phyloP scores from a whole-genome alignment of 2,888 invertebrate genomes.

The Brenthis hecate region DNA sequence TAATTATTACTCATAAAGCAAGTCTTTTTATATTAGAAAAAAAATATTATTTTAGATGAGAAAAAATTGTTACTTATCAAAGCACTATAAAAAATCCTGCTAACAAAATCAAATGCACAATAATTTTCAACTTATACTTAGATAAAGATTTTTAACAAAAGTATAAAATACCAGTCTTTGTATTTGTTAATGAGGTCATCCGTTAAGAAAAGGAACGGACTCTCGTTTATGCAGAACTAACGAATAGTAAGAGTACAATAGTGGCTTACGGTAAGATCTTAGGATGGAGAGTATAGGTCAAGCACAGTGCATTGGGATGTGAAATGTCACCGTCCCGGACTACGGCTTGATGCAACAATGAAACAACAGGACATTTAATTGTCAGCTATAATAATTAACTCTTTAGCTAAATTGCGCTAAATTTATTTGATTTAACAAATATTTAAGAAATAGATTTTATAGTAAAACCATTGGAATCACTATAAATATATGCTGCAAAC shows the following conservation, averaged over 20 bases:
- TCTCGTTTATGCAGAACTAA: slow-evolving; percentile 18
- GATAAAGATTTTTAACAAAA: too few relatives aligned
- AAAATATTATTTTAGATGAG: too few relatives aligned
- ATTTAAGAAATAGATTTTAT: too few relatives aligned
- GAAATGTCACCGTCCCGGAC: slow-evolving; percentile 55
- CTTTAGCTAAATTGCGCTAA: background rate
- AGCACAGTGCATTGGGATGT: slow-evolving; percentile 49
- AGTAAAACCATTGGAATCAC: too few relatives aligned
- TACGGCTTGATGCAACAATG: slow-evolving; percentile 32
- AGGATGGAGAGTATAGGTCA: slow-evolving; percentile 54
- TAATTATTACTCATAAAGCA: background rate
- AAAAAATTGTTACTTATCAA: background rate
- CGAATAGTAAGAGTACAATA: slow-evolving; percentile 21
- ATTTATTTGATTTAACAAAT: too few relatives aligned
- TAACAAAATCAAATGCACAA: too few relatives aligned
- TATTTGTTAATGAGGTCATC: slow-evolving; percentile 22
- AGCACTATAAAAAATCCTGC: background rate
- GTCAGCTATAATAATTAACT: background rate
- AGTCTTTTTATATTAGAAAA: too few relatives aligned
- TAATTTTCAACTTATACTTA: too few relatives aligned
- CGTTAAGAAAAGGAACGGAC: slow-evolving; percentile 8
- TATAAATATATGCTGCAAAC: too few relatives aligned
- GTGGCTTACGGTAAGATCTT: slow-evolving; percentile 34
- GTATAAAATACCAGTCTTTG: background rate
- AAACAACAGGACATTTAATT: background rate